Conservation (phyloP, 2,113 vertebrate species). For the Xiphophorus couchianus region DNA sequence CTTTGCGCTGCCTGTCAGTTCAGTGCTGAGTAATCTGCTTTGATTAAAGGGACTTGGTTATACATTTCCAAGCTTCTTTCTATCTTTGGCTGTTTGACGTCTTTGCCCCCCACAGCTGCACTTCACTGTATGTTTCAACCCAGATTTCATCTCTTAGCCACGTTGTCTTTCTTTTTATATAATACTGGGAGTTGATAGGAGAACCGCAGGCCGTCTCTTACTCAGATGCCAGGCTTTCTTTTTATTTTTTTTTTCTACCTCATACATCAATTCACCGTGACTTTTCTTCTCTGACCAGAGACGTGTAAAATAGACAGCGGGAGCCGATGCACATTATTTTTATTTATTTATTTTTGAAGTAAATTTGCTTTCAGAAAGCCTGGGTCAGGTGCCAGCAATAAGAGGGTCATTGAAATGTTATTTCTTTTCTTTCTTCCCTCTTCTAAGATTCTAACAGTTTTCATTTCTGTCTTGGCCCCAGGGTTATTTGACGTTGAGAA, state of each 20-base stretch:
- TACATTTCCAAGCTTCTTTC: background rate
- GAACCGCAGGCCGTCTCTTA: slow-evolving; percentile 66
- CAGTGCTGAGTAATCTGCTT: slow-evolving; percentile 22
- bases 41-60: background rate
- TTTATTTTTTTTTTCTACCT: slow-evolving; percentile 31
- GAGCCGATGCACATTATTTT: slow-evolving; percentile 37
- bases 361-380: slow-evolving; percentile 50
- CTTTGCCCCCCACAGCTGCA: slow-evolving; percentile 18
- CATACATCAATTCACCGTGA: slow-evolving; percentile 66
- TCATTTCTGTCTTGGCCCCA: slow-evolving; percentile 17
- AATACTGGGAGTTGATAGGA: slow-evolving; percentile 71
- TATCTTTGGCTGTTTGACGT: slow-evolving; percentile 1
- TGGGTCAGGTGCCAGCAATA: slow-evolving; percentile 49
- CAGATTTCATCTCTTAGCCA: slow-evolving; percentile 10
- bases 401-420: slow-evolving; percentile 40
- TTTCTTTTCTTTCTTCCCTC: slow-evolving; percentile 23
- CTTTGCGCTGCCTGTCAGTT: background rate
- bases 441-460: background rate
- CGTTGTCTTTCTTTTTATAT: slow-evolving; percentile 61
- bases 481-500: slow-evolving; percentile 11
- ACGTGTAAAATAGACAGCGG: slow-evolving; percentile 59
- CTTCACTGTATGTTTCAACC: slow-evolving; percentile 7
- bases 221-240: slow-evolving; percentile 64
- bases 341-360: slow-evolving; percentile 58
- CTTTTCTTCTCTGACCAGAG: slow-evolving; percentile 61